Percentiles rank a stretch among this genome's conserved stretches.
These are phyloP conservation scores for Drosophila anomalipes DNA, from an alignment of 2,888 invertebrate species.

Conservation along the genomic window DNA sequence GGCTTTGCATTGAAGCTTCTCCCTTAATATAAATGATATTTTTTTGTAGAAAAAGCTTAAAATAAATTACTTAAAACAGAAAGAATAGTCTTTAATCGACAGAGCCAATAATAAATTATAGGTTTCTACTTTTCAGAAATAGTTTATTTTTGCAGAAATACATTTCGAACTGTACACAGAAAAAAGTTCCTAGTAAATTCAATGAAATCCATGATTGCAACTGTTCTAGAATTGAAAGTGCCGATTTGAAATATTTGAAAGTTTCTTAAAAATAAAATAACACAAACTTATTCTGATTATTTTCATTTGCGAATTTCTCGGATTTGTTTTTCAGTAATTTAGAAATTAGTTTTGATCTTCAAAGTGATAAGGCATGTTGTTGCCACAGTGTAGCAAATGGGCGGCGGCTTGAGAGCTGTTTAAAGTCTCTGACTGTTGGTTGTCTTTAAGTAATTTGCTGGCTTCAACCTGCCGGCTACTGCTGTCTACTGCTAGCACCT, in stretches of 20 bases:
- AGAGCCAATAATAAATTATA: too few species aligned
- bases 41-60: too few species aligned
- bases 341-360: background rate
- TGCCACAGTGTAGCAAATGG: background rate
- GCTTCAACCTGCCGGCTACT: slow-evolving; percentile 44
- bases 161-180: background rate
- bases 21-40: too few species aligned
- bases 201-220: background rate
- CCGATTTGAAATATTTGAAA: background rate
- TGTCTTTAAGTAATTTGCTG: slow-evolving; percentile 73
- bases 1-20: background rate
- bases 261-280: background rate
- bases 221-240: background rate
- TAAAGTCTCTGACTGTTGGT: slow-evolving; percentile 8
- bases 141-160: too few species aligned
- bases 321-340: background rate
- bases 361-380: background rate
- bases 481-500: slow-evolving; percentile 3
- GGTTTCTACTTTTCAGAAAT: too few species aligned
- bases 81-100: too few species aligned
- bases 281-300: background rate
- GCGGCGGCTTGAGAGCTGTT: slow-evolving; percentile 1
- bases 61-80: too few species aligned
- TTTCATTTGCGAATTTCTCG: background rate
- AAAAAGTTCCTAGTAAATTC: background rate